Percentiles rank a stretch among this genome's conserved stretches.
These are phyloP conservation scores for Myotis vivesi DNA, from an alignment of 2,797 vertebrate species.

Conservation along the genomic window DNA sequence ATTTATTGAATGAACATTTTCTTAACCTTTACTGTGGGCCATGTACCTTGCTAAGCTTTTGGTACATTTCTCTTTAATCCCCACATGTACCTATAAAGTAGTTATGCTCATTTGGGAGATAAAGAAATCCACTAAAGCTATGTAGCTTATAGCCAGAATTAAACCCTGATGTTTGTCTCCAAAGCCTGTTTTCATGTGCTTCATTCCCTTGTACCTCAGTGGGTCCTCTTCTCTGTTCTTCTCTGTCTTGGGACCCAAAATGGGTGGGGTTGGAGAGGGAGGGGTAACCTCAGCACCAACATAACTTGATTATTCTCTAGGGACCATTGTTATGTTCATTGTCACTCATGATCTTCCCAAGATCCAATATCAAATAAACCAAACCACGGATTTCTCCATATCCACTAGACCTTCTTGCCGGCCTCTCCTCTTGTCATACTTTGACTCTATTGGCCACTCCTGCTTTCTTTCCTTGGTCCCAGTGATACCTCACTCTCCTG, in stretches of 20 bases:
- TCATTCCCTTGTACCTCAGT: background rate
- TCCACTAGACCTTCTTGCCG: background rate
- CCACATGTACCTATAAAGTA: background rate
- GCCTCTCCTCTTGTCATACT: background rate
- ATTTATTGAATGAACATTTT: background rate
- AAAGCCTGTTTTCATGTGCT: background rate
- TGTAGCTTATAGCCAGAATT: background rate
- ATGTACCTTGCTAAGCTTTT: background rate
- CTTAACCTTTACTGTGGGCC: background rate
- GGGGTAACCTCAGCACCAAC: background rate
- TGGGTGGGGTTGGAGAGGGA: accelerated
- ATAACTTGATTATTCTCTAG: background rate
- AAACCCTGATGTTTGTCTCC: background rate
- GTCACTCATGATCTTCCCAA: background rate
- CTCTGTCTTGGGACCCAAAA: background rate
- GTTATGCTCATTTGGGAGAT: background rate
- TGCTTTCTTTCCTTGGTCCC: background rate
- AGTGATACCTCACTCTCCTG: background rate
- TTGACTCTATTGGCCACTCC: background rate
- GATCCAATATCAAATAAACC: background rate
- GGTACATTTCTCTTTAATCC: background rate
- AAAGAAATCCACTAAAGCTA: background rate
- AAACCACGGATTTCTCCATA: background rate
- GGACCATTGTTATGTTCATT: background rate
- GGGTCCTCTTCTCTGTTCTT: background rate